These are phyloP conservation scores for Cyrtorhinus lividipennis DNA, from an alignment of 1,140 invertebrate species.

Conservation along the genomic window DNA sequence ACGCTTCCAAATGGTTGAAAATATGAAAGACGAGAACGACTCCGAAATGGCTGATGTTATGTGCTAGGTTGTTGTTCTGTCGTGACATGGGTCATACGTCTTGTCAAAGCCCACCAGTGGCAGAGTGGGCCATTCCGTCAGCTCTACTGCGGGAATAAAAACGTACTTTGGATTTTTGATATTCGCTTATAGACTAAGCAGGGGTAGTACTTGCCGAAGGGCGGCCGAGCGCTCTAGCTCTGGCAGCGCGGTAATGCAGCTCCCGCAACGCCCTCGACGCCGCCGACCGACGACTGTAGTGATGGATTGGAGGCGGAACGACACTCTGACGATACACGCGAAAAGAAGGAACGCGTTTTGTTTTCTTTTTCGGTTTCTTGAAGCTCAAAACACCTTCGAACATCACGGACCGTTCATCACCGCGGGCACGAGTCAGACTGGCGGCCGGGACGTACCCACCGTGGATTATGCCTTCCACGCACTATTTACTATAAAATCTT, in stretches of 20 bases:
- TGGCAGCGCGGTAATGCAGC: not conserved
- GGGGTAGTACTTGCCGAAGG: constrained; percentile 11
- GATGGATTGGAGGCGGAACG: not conserved
- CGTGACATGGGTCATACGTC: too few relatives aligned
- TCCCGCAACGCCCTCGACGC: not conserved
- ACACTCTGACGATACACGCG: not conserved
- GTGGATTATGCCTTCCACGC: constrained; percentile 3
- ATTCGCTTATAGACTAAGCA: too few relatives aligned
- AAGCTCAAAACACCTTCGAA: not conserved
- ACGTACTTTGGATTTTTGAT: too few relatives aligned
- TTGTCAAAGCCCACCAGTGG: too few relatives aligned
- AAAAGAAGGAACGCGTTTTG: not conserved
- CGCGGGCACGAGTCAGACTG: not conserved
- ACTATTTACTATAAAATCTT: constrained; percentile 2
- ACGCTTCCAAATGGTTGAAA: too few relatives aligned
- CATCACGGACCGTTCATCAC: not conserved
- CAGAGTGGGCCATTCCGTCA: too few relatives aligned
- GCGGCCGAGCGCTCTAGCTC: not conserved
- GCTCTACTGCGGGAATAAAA: too few relatives aligned
- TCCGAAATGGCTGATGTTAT: too few relatives aligned
- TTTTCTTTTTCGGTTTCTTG: not conserved
- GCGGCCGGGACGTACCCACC: not conserved
- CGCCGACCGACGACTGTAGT: not conserved
- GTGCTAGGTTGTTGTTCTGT: too few relatives aligned
- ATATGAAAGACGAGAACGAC: too few relatives aligned